Evolutionary conservation across 2,113 vertebrate species (phyloP).

Genomic region (Mohoua ochrocephala): DNA sequence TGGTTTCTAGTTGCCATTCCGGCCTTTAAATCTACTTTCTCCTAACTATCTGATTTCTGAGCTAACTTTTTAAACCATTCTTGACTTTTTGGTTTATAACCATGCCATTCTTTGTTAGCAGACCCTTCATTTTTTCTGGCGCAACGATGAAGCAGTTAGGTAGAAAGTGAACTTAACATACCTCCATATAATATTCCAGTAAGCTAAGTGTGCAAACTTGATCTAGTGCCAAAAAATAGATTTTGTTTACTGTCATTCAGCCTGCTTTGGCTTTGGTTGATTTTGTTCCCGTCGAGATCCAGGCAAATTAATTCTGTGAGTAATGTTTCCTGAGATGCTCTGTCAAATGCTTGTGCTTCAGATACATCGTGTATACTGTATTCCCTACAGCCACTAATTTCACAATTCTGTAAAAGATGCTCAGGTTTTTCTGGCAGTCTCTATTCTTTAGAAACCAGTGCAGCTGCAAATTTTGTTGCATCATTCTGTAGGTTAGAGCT

Average conservation of each 20-base stretch:
- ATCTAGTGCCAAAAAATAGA: background rate
- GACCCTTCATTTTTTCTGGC: background rate
- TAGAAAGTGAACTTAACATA: background rate
- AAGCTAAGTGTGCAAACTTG: background rate
- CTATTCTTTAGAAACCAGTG: background rate
- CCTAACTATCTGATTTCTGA: background rate
- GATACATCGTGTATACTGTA: background rate
- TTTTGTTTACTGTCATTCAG: background rate
- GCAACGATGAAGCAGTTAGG: background rate
- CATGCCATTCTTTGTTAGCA: background rate
- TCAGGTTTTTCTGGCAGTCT: background rate
- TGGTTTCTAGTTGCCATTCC: background rate
- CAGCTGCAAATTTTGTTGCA: background rate
- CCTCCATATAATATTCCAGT: background rate
- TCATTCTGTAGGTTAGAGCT: background rate
- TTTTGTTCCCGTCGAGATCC: background rate
- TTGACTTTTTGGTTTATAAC: background rate
- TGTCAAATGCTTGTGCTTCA: background rate
- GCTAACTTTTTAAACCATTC: too few relatives aligned
- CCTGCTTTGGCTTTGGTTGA: background rate
- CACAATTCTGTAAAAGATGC: background rate
- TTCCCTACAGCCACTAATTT: background rate
- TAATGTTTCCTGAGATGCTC: slow-evolving; percentile 2
- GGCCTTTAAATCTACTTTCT: background rate
- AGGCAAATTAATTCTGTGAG: slow-evolving; percentile 16